Evolutionary conservation across 37 sponge, comb jelly and placozoan species (phyloP).

Genomic region (Oscarella lobularis): DNA sequence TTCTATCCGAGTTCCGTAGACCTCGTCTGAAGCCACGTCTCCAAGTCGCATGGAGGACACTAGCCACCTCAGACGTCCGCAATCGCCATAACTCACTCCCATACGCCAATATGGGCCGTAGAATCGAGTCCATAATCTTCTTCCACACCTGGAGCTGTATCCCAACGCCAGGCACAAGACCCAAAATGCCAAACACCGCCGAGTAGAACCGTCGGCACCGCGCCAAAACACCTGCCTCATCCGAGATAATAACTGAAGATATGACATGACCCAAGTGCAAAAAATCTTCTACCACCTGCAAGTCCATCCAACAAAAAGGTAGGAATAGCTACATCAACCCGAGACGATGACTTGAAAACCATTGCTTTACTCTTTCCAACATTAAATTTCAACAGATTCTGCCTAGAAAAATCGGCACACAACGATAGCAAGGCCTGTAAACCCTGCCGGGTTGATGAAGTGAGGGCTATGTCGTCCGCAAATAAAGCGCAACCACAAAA

Average conservation of each 20-base stretch:
- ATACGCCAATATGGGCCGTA: not conserved
- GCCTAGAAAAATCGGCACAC: not conserved
- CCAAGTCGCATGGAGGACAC: too few species aligned
- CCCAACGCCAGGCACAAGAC: not conserved
- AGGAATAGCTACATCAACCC: too few species aligned
- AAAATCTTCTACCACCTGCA: not conserved
- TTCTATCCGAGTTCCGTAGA: not conserved
- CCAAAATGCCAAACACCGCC: not conserved
- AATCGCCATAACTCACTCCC: not conserved
- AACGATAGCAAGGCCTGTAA: not conserved
- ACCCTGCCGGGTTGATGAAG: not conserved
- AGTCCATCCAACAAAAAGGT: not conserved
- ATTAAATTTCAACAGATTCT: not conserved
- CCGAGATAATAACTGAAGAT: not conserved
- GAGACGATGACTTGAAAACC: not conserved
- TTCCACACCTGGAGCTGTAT: not conserved
- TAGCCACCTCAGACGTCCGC: too few species aligned
- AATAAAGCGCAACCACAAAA: not conserved
- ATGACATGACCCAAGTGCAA: not conserved
- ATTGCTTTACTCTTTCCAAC: not conserved
- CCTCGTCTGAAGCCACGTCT: slow-evolving; percentile 1
- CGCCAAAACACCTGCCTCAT: not conserved
- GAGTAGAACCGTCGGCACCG: too few species aligned
- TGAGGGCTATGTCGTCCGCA: not conserved
- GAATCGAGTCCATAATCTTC: not conserved